Percentiles rank a stretch among this genome's conserved stretches.
Conservation (phyloP, 2,113 vertebrate species). For the Urocitellus parryii region DNA sequence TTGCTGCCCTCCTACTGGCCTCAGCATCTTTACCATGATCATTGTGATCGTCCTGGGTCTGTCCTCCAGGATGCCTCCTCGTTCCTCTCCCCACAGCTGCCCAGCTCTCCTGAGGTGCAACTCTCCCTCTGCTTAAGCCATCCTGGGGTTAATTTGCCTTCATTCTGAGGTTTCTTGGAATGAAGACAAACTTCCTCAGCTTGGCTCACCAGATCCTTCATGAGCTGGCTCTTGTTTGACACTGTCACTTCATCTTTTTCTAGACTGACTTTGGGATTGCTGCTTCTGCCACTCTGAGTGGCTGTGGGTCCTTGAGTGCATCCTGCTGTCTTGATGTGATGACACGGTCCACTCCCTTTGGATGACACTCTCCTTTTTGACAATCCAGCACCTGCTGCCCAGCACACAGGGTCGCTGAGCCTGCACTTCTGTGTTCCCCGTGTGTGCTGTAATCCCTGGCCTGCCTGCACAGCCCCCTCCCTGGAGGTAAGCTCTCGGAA, state of each 20-base stretch:
- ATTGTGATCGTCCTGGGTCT: not conserved
- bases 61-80: not conserved
- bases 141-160: too few species aligned
- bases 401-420: not conserved
- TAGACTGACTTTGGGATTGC: not conserved
- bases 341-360: too few species aligned
- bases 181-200: not conserved
- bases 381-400: fast-evolving
- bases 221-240: not conserved
- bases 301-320: not conserved
- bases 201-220: too few species aligned
- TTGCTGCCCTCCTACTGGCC: too few species aligned
- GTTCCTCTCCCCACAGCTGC: not conserved
- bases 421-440: not conserved
- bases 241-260: not conserved
- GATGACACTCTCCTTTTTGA: not conserved
- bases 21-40: not conserved
- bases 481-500: not conserved
- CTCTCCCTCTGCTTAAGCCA: not conserved
- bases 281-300: not conserved
- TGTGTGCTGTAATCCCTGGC: fast-evolving
- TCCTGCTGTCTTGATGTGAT: too few species aligned
- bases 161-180: not conserved
- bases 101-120: not conserved
- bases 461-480: fast-evolving